These are phyloP conservation scores for Metallyticus violacea DNA, from an alignment of 2,888 invertebrate genomes.

Conservation along the genomic window DNA sequence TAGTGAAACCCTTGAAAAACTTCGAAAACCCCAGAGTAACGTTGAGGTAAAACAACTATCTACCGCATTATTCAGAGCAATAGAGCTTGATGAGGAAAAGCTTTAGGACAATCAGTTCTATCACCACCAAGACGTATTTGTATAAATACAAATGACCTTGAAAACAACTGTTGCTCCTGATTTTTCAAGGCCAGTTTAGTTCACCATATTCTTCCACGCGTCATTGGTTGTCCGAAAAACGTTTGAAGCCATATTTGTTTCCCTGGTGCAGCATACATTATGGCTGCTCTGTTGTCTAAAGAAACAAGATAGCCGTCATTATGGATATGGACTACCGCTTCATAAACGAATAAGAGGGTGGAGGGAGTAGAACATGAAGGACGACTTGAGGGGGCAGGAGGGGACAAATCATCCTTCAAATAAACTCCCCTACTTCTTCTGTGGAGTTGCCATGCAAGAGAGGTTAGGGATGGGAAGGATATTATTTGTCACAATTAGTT, in stretches of 20 bases:
- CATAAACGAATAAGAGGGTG: background rate
- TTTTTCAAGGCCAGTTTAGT: background rate
- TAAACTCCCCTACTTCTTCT: background rate
- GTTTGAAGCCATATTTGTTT: background rate
- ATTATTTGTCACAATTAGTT: conserved; percentile 27
- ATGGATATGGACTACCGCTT: conserved; percentile 9
- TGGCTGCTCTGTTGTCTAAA: background rate
- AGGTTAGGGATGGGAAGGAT: conserved; percentile 4
- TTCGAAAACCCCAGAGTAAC: no score
- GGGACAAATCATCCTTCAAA: background rate
- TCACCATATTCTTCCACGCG: conserved; percentile 6
- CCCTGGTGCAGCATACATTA: background rate
- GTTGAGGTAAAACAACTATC: no score
- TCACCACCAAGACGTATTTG: no score
- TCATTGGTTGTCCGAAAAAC: conserved; percentile 2
- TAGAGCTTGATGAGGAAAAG: no score
- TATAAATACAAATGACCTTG: background rate
- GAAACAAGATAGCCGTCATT: conserved; percentile 7
- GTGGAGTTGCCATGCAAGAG: background rate
- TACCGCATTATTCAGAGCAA: no score
- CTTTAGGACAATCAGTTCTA: no score
- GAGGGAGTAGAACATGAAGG: background rate
- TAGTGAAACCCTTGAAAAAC: no score
- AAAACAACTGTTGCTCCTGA: background rate
- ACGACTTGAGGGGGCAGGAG: background rate